These are phyloP conservation scores for Orycteropus afer DNA, from an alignment of 2,113 vertebrate species.

Conservation along the genomic window DNA sequence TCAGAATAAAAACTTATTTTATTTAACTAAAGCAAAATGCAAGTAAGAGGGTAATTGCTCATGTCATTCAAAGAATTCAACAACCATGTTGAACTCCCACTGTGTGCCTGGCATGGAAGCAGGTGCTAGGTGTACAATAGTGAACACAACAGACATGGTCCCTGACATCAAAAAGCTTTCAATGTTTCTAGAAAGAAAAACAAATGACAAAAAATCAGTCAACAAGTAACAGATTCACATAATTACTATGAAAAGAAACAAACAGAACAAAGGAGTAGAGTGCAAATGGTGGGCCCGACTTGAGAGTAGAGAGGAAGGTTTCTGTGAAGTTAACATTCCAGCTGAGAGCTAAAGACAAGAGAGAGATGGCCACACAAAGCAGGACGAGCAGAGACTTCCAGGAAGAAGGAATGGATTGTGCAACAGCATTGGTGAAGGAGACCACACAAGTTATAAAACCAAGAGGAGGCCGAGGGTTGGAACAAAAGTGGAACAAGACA, in stretches of 20 bases:
- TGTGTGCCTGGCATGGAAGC: neutral
- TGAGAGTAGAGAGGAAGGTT: fast-evolving
- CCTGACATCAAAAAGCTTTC: neutral
- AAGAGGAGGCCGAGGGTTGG: neutral
- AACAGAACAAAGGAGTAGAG: neutral
- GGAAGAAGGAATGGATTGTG: neutral
- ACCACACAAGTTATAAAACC: neutral
- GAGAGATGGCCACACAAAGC: neutral
- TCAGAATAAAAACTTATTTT: neutral
- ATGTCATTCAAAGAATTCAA: neutral
- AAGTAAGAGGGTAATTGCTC: neutral
- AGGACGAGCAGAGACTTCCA: neutral
- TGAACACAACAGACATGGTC: neutral
- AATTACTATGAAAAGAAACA: neutral
- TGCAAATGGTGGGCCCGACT: neutral
- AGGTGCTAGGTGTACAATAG: neutral
- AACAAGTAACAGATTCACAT: neutral
- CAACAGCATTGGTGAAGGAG: neutral
- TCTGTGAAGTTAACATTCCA: neutral
- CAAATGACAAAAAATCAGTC: neutral
- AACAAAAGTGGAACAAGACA: neutral
- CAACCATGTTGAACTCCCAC: neutral
- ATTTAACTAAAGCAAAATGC: neutral
- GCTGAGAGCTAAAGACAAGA: neutral
- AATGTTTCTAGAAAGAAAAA: constrained; percentile 7